Percentiles rank a stretch among this genome's conserved stretches.
These are phyloP conservation scores for Meloidogyne chitwoodi DNA, from an alignment of 1,140 invertebrate genomes.

Conservation along the genomic window DNA sequence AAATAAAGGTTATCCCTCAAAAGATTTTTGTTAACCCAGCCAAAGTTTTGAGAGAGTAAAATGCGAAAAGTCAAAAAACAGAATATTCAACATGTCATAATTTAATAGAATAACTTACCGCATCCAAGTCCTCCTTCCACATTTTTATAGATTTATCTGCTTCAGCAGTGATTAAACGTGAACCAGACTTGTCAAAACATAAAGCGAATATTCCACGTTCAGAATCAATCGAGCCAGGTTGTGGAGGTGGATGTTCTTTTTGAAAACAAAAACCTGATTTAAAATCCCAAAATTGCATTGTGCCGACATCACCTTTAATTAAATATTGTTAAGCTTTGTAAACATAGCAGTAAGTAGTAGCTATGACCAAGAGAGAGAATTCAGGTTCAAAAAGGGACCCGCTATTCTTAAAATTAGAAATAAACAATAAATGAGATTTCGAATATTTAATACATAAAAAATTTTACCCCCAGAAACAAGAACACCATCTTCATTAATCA, in stretches of 20 bases:
- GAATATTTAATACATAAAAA: neutral
- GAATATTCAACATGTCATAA: no score
- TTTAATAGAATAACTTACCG: constrained; percentile 67
- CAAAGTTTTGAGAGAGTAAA: no score
- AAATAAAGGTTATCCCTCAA: neutral
- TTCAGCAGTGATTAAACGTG: constrained; percentile 87
- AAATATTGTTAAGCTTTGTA: no score
- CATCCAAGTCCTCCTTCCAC: constrained; percentile 92
- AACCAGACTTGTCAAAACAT: constrained; percentile 87
- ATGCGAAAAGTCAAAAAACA: neutral
- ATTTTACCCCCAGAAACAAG: constrained; percentile 83
- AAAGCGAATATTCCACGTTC: constrained; percentile 94
- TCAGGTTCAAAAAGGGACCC: no score
- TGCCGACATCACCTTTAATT: constrained; percentile 85
- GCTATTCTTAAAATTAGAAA: no score
- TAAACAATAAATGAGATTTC: neutral
- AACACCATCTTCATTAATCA: constrained; percentile 86
- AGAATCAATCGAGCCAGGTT: constrained; percentile 98
- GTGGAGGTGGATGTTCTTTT: constrained; percentile 71
- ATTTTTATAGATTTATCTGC: constrained; percentile 99
- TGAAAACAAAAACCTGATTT: constrained; percentile 97
- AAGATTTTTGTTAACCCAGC: neutral
- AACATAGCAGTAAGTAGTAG: no score
- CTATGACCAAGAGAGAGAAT: no score
- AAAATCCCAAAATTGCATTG: constrained; percentile 98